A percentile compares a stretch with the other conserved stretches of the same genome.
These are phyloP conservation scores for Acropternis orthonyx DNA, from an alignment of 2,797 vertebrate genomes.

Conservation along the genomic window DNA sequence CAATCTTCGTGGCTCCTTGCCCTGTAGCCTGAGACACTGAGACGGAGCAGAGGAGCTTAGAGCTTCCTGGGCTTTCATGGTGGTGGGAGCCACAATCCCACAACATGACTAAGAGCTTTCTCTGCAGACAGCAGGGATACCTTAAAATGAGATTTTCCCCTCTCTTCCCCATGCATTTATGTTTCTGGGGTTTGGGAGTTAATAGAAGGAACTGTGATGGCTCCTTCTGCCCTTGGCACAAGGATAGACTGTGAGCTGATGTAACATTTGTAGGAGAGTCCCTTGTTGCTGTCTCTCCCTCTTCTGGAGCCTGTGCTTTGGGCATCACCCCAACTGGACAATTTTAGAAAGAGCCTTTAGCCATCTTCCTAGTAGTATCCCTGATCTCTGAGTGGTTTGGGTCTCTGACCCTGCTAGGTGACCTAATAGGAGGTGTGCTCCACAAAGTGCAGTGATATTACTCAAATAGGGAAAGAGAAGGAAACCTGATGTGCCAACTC, in stretches of 20 bases:
- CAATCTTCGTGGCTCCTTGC: neutral
- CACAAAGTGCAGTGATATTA: neutral
- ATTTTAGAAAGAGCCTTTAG: neutral
- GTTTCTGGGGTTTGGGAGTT: neutral
- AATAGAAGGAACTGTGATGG: neutral
- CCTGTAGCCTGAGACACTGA: neutral
- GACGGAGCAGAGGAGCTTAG: neutral
- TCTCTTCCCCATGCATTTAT: neutral
- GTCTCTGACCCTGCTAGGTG: neutral
- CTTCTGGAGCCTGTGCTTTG: neutral
- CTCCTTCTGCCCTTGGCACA: neutral
- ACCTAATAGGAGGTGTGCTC: neutral
- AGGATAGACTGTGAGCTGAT: neutral
- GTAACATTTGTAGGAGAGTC: neutral
- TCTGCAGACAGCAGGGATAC: neutral
- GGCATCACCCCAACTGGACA: neutral
- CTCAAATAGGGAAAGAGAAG: neutral
- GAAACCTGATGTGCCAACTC: neutral
- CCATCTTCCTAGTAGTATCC: neutral
- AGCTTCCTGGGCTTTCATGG: neutral
- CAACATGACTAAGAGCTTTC: neutral
- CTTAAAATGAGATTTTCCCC: neutral
- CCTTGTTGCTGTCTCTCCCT: neutral
- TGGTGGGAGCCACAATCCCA: accelerated
- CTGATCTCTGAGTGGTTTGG: neutral